Evolutionary conservation across 2,888 invertebrate species (phyloP).

Genomic region (Conomelus anceps): DNA sequence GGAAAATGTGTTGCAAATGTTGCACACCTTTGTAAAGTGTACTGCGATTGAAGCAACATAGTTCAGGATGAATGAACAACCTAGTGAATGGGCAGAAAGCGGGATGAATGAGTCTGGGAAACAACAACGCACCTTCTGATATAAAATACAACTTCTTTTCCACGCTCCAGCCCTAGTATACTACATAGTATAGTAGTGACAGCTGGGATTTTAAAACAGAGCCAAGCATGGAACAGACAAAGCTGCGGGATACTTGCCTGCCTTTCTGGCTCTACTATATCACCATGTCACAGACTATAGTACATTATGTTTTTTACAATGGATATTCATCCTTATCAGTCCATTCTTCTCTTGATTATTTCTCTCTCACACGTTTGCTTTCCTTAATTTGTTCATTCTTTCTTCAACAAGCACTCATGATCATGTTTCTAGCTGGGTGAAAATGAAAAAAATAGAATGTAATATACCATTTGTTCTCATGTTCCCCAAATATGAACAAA

Average conservation of each 20-base stretch:
- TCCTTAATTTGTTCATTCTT: neutral
- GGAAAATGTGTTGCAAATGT: neutral
- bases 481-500: too few relatives aligned
- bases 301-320: neutral
- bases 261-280: neutral
- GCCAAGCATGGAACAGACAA: too few relatives aligned
- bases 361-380: neutral
- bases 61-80: neutral
- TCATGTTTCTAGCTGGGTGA: neutral
- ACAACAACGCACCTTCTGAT: neutral
- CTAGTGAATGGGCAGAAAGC: neutral
- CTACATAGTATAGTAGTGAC: neutral
- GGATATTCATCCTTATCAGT: neutral
- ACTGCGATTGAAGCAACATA: neutral
- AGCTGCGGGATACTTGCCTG: too few relatives aligned
- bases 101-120: neutral
- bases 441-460: too few relatives aligned
- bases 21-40: neutral
- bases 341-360: neutral
- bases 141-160: neutral
- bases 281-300: neutral
- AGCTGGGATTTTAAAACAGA: neutral
- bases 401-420: too few relatives aligned
- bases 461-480: too few relatives aligned
- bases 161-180: neutral